Base-by-base conservation (phyloP, 2,797 vertebrate genomes). In the Hirundo rustica region DNA sequence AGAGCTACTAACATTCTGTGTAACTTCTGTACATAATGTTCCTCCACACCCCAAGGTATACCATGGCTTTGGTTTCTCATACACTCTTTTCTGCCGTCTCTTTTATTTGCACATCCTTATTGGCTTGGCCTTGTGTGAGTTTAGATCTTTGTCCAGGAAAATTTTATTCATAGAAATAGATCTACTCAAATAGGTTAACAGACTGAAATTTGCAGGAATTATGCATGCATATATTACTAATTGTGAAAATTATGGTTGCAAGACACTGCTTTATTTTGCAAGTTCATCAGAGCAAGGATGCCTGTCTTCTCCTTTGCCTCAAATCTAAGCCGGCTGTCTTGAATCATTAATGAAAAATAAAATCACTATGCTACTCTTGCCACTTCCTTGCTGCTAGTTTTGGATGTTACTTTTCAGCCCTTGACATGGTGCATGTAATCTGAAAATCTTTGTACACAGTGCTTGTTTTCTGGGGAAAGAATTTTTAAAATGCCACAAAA, bases 401-500 rank as follows among this genome's bases (percentile, higher is more conserved):
- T 81, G 22, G 9, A 75, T 89, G 44, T 72, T 62, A 34, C 40
- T 91, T 77, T 50, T 61, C 65, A 88, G 53, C 55, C 27, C 9
- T 79, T 57, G 44, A n/a, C 18, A 3, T 61, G 27, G 38, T 89
- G 61, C 2, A 1, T 54, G 58, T 61, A 2, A 2, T 84, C 62
- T 62, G 54, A 65, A 94, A 85, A 65, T 66, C 68, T 91, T 87
- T 64, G 58, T 34, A 67, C 2, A 0, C 64, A 36, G 60, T 44
- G 47, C 36, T 86, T 95, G 71, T 79, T 89, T 88, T 76, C 81
- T 68, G 40, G 13, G 74, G 67, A 91, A 94, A 38, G 70, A 90
- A 91, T 90, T 90, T 85, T 0, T 86, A 89, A 97, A 94, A 96
- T 40, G 70, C 77, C 72, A 42, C 79, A 72, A 44, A 85, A 88